phyloP scores from a whole-genome alignment of 2,888 invertebrate species.

The Cephus runcator region DNA sequence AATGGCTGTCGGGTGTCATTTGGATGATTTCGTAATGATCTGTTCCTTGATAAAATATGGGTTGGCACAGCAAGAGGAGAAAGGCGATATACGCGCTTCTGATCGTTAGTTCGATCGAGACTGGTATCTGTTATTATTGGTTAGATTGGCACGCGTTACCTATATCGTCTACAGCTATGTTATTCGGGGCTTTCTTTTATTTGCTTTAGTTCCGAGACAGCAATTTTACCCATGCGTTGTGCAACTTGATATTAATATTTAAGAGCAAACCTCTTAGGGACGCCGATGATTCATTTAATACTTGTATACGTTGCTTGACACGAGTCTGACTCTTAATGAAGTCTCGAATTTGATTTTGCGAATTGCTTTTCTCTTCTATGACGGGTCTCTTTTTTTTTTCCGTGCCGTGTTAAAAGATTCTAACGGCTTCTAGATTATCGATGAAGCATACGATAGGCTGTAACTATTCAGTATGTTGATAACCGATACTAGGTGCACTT shows the following conservation, averaged over 20 bases:
- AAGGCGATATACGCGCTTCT: background rate
- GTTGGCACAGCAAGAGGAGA: background rate
- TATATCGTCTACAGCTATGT: background rate
- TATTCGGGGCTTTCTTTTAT: background rate
- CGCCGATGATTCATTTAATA: background rate
- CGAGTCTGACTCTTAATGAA: background rate
- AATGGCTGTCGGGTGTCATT: background rate
- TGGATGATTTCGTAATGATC: background rate
- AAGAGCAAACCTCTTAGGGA: background rate
- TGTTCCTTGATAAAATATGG: background rate
- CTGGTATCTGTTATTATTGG: background rate
- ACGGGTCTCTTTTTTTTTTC: background rate
- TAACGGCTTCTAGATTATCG: background rate
- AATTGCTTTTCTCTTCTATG: background rate
- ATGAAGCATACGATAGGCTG: background rate
- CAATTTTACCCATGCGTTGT: background rate
- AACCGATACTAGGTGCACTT: background rate
- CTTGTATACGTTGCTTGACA: background rate
- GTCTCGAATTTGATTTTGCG: background rate
- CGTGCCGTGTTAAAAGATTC: background rate
- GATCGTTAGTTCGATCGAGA: background rate
- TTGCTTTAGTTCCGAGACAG: background rate
- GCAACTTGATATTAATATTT: background rate
- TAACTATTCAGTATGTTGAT: background rate
- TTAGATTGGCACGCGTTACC: background rate